Conservation (phyloP, 2,888 invertebrate species). For the Andrena bicolor region DNA sequence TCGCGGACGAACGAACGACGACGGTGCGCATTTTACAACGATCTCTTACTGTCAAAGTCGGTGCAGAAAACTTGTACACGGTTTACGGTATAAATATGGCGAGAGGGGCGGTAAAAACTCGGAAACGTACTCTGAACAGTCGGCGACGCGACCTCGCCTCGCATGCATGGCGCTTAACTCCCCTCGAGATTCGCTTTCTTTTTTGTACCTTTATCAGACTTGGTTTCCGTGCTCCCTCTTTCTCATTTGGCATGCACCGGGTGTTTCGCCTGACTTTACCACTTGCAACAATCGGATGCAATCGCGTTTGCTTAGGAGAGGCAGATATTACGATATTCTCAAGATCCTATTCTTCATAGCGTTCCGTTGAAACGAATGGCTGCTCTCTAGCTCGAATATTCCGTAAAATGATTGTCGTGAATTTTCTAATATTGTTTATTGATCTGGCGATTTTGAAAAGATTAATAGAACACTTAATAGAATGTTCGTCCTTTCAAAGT, state of each 20-base stretch:
- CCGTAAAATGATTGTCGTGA: too few relatives aligned
- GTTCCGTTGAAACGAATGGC: too few relatives aligned
- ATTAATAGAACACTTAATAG: background rate
- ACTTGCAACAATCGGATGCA: background rate
- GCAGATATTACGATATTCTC: too few relatives aligned
- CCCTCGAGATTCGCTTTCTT: slow-evolving; percentile 28
- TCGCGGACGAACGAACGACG: slow-evolving; percentile 57
- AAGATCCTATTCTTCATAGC: too few relatives aligned
- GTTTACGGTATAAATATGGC: slow-evolving; percentile 66
- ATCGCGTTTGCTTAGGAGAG: too few relatives aligned
- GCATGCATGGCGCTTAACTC: slow-evolving; percentile 32
- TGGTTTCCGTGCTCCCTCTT: slow-evolving; percentile 65
- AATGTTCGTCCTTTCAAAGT: background rate
- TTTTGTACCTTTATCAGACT: slow-evolving; percentile 55
- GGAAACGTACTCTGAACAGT: slow-evolving; percentile 62
- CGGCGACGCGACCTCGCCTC: slow-evolving; percentile 24
- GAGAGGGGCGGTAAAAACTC: slow-evolving; percentile 56
- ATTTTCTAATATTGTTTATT: too few relatives aligned
- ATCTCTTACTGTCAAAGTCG: slow-evolving; percentile 69
- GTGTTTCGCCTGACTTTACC: slow-evolving; percentile 14
- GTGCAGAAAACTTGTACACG: slow-evolving; percentile 65
- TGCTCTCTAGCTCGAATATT: too few relatives aligned
- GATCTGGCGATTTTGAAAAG: too few relatives aligned
- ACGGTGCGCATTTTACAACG: slow-evolving; percentile 69
- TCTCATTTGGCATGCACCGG: slow-evolving; percentile 69